Base-by-base conservation (phyloP, 1,140 invertebrate genomes). In the Hylaeus volcanicus region DNA sequence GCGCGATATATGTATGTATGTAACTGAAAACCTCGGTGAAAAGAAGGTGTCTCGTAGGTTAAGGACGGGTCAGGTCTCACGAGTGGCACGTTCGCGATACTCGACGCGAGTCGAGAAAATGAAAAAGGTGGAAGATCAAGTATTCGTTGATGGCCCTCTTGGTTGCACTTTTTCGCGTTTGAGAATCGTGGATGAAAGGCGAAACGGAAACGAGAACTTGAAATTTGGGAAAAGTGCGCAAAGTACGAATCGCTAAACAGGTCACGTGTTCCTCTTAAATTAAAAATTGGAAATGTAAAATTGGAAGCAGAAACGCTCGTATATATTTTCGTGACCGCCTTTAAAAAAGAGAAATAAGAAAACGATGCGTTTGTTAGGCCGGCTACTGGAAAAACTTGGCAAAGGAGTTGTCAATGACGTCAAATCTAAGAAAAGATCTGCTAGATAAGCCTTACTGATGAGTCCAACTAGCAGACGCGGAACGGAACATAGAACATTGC, bases 111-210 rank as follows among this genome's bases (percentile, higher is more conserved):
- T 39, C 14, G 56, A 37, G 70, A 53, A 39, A 45, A 56, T 45
- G 26, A 14, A 60, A 74, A 81, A 77, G 79, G 79, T 64, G 37
- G 43, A 63, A 70, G 74, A 66, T 76, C 74, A 39, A 60, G 65
- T 71, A 43, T 68, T 69, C 65, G 60, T 51, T 8, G 66, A 76
- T 63, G 60, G 65, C 11, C 3, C 58, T 45, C 60, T 77, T 55
- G 39, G 14, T 55, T 73, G 76, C 58, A 55, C 70, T 73, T 60
- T 78, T 72, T 61, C 63, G 48, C 70, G 41, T 48, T 79, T 3
- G 39, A 45, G 48, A 64, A 56, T 12, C 45, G 15, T 2, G 1
- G 11, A 45, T 55, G 3, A 26, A 64, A 64, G 48, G 48, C 26
- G 14, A 45, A 70, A 15, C 11, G 43, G 70, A 45, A 72, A 72